phyloP scores from a whole-genome alignment of 2,113 vertebrate species.

The Pygoscelis adeliae region DNA sequence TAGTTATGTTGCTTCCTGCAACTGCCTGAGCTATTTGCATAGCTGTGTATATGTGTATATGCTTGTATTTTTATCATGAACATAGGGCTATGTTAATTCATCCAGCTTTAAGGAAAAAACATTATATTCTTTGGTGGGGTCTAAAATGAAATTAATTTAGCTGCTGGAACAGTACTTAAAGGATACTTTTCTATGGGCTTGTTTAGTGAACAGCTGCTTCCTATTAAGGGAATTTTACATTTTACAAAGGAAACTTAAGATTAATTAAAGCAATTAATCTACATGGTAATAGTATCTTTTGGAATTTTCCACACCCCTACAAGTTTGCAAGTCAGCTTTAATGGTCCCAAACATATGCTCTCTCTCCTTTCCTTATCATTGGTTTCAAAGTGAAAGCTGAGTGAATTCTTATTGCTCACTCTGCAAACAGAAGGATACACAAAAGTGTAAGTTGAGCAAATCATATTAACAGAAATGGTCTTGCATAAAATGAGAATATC shows the following conservation, averaged over 20 bases:
- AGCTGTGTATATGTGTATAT: background rate
- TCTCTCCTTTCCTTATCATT: background rate
- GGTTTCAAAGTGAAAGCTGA: background rate
- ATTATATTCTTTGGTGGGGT: background rate
- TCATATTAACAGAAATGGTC: background rate
- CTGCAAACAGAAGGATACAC: background rate
- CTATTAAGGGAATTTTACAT: background rate
- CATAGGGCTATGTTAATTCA: background rate
- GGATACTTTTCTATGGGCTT: background rate
- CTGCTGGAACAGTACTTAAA: background rate
- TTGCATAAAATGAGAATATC: background rate
- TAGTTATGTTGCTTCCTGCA: background rate
- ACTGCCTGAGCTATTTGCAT: background rate
- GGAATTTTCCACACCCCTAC: conserved; percentile 6
- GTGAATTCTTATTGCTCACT: background rate
- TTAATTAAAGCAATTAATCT: background rate
- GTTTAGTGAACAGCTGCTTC: conserved; percentile 4
- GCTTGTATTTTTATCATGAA: background rate
- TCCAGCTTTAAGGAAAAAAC: background rate
- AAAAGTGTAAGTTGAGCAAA: background rate
- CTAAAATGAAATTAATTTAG: background rate
- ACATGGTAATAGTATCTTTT: background rate
- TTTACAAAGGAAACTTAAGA: background rate
- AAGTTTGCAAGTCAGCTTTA: background rate
- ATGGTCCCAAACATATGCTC: background rate